Evolutionary conservation across 2,888 invertebrate species (phyloP).

Genomic region (Cosmia trapezina): DNA sequence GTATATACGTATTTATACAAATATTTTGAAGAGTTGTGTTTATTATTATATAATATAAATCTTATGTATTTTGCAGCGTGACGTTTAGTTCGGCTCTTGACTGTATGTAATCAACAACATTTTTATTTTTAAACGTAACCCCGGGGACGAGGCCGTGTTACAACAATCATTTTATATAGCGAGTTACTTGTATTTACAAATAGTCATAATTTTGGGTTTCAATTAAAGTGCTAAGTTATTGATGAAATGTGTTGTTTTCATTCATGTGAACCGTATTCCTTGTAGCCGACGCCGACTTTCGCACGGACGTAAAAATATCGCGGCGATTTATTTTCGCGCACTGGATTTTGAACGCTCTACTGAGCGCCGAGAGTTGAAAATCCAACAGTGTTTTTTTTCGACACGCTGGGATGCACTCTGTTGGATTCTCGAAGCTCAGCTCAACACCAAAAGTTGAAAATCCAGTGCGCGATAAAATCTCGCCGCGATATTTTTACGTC

Average conservation of each 20-base stretch:
- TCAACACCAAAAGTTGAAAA: too few species aligned
- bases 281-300: too few species aligned
- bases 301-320: too few species aligned
- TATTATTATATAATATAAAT: conserved; percentile 30
- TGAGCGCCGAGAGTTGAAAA: too few species aligned
- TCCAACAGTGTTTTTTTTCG: too few species aligned
- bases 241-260: conserved; percentile 42
- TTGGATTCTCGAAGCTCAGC: too few species aligned
- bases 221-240: conserved; percentile 79
- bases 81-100: conserved; percentile 35
- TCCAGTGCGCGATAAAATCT: too few species aligned
- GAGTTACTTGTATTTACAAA: conserved; percentile 63
- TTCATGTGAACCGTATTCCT: not conserved
- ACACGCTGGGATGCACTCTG: too few species aligned
- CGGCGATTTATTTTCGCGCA: too few species aligned
- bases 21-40: conserved; percentile 54
- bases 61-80: conserved; percentile 48
- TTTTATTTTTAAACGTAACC: conserved; percentile 25
- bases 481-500: too few species aligned
- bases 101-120: conserved; percentile 36
- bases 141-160: conserved; percentile 19
- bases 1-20: conserved; percentile 53
- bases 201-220: conserved; percentile 74
- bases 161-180: conserved; percentile 37
- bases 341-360: too few species aligned